Conservation (phyloP, 2,113 vertebrate genomes). For the Camelus dromedarius region DNA sequence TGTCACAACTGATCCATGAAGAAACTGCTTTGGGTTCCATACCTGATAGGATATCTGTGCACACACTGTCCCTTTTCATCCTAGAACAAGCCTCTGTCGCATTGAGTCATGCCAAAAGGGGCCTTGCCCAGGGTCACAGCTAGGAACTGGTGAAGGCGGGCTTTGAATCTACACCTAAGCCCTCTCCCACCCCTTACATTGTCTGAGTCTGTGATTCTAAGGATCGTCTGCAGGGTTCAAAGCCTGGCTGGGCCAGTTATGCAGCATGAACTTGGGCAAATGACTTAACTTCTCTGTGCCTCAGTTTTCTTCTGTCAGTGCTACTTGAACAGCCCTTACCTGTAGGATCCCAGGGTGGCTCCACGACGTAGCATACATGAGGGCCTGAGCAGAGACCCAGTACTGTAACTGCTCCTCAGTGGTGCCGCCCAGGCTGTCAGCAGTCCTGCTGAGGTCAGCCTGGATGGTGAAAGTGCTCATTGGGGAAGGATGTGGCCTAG, state of each 20-base stretch:
- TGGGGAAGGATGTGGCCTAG: not conserved
- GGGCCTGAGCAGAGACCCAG: not conserved
- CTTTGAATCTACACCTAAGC: not conserved
- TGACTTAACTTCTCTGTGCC: not conserved
- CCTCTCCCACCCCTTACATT: not conserved
- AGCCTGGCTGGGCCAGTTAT: not conserved
- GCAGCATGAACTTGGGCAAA: not conserved
- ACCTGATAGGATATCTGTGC: not conserved
- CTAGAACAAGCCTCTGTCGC: not conserved
- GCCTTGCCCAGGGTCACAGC: not conserved
- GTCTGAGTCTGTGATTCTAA: not conserved
- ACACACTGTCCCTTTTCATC: not conserved
- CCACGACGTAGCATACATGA: not conserved
- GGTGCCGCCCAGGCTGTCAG: not conserved
- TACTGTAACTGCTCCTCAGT: not conserved
- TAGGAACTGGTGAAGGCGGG: not conserved
- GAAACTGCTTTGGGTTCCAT: not conserved
- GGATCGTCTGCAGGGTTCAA: not conserved
- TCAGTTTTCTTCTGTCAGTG: not conserved
- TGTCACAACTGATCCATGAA: not conserved
- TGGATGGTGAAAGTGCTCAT: not conserved
- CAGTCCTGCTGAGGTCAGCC: not conserved
- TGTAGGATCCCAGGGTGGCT: not conserved
- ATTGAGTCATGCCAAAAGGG: constrained; percentile 4
- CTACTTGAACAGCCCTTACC: not conserved